Conservation (phyloP, 2,113 vertebrate genomes). For the Baryphthengus martii region DNA sequence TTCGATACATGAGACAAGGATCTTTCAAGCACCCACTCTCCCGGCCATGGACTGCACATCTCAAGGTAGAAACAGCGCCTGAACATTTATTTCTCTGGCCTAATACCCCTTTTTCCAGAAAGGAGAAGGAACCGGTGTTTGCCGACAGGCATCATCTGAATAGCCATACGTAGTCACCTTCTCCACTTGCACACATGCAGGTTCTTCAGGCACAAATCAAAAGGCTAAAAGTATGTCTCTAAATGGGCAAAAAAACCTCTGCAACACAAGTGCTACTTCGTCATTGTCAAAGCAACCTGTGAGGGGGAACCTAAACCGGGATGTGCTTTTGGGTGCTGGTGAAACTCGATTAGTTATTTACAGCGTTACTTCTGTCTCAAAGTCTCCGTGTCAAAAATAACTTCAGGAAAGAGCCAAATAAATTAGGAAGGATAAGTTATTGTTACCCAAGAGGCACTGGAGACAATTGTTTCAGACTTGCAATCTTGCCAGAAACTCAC, state of each 20-base stretch:
- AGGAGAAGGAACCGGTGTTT: not conserved
- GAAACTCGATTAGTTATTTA: not conserved
- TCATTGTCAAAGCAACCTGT: not conserved
- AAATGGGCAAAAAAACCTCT: not conserved
- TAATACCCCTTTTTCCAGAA: not conserved
- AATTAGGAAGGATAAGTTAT: not conserved
- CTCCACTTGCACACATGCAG: not conserved
- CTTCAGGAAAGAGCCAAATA: not conserved
- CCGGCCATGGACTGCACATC: not conserved
- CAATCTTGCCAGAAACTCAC: not conserved
- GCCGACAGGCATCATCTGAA: not conserved
- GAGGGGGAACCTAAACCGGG: not conserved
- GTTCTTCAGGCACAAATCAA: not conserved
- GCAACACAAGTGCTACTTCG: not conserved
- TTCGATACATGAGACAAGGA: not conserved
- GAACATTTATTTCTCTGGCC: not conserved
- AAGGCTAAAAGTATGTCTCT: not conserved
- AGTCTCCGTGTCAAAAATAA: not conserved
- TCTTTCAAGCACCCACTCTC: not conserved
- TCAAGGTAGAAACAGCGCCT: not conserved
- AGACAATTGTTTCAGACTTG: not conserved
- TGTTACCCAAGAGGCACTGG: not conserved
- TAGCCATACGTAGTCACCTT: not conserved
- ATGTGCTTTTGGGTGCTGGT: not conserved
- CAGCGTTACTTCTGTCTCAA: not conserved